phyloP scores from a whole-genome alignment of 2,113 vertebrate species.

The Drymodes brunneopygia region DNA sequence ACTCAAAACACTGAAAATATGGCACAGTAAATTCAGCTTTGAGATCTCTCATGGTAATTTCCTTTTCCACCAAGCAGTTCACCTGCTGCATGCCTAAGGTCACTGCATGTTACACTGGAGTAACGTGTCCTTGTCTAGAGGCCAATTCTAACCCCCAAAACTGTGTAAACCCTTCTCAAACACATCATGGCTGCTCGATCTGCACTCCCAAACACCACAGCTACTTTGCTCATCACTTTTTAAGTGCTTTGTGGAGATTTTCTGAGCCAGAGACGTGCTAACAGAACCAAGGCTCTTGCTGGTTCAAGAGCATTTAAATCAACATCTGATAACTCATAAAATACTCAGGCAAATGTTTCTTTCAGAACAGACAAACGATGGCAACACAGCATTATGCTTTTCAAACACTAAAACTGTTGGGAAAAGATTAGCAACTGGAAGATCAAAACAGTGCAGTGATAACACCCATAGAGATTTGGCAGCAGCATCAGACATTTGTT shows the following conservation, averaged over 20 bases:
- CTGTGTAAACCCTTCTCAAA: background rate
- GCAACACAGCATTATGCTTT: conserved; percentile 9
- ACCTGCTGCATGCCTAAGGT: background rate
- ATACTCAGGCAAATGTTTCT: background rate
- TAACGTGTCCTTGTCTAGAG: background rate
- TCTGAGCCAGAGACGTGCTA: background rate
- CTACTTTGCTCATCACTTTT: background rate
- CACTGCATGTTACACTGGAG: accelerated
- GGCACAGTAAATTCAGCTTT: background rate
- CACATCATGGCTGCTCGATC: background rate
- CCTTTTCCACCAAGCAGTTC: background rate
- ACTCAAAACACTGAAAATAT: background rate
- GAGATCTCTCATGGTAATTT: background rate
- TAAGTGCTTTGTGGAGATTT: background rate
- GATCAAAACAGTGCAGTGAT: background rate
- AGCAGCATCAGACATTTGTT: background rate
- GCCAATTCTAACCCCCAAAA: background rate
- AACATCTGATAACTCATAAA: conserved; percentile 20
- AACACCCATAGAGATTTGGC: background rate
- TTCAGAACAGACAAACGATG: background rate
- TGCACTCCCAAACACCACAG: background rate
- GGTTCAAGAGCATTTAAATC: background rate
- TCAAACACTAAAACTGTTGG: background rate
- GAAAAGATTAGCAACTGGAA: background rate
- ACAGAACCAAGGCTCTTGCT: background rate